Percentiles rank a stretch among this genome's conserved stretches.
Conservation (phyloP, 1,140 invertebrate genomes). For the Drosophila nebulosa region DNA sequence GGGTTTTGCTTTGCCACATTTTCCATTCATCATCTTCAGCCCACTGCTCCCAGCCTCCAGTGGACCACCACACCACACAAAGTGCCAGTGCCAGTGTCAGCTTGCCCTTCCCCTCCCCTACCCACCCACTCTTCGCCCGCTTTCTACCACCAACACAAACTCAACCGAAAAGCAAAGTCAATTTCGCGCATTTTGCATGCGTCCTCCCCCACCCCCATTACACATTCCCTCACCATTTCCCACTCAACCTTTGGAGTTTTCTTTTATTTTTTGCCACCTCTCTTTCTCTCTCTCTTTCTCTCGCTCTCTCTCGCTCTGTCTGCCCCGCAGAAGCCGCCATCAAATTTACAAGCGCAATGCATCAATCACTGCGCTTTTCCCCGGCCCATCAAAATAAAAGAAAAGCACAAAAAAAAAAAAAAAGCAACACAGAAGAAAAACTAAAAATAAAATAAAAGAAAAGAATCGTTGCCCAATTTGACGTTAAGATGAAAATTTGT, state of each 20-base stretch:
- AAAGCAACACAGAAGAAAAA: constrained; percentile 2
- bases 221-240: not conserved
- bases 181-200: constrained; percentile 77
- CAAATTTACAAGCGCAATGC: constrained; percentile 77
- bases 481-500: constrained; percentile 73
- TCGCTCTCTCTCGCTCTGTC: too few species aligned
- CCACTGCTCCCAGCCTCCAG: constrained; percentile 12
- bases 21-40: constrained; percentile 69
- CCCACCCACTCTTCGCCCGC: too few species aligned
- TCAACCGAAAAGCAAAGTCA: constrained; percentile 68
- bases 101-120: constrained; percentile 36
- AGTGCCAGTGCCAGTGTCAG: constrained; percentile 73
- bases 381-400: constrained; percentile 20
- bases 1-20: constrained; percentile 61
- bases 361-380: constrained; percentile 74
- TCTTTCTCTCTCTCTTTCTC: too few species aligned
- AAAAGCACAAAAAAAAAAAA: constrained; percentile 17
- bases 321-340: constrained; percentile 34
- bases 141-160: too few species aligned
- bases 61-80: constrained; percentile 1
- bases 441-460: constrained; percentile 21
- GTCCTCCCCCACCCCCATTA: not conserved
- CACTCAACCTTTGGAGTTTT: not conserved
- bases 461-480: constrained; percentile 59
- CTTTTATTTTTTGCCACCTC: not conserved